These are phyloP conservation scores for Macrotis lagotis DNA, from an alignment of 2,113 vertebrate species.

Conservation along the genomic window DNA sequence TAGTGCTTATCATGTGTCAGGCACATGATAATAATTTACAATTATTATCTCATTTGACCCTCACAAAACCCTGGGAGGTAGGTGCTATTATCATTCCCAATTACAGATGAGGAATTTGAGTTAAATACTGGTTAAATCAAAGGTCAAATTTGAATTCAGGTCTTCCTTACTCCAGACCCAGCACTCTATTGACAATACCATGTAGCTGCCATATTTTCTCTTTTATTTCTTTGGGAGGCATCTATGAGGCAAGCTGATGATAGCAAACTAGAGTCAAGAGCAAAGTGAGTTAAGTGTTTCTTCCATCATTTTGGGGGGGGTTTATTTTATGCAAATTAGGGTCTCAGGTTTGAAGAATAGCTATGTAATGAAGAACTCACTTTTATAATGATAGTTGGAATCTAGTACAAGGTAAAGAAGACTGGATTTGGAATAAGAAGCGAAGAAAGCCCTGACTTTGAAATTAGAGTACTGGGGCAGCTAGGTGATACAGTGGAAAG, in stretches of 20 bases:
- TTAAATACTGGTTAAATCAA: not conserved
- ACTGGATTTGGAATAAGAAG: not conserved
- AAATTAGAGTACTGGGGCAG: too few species aligned
- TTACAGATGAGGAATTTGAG: not conserved
- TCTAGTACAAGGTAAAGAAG: not conserved
- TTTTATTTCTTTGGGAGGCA: constrained; percentile 53
- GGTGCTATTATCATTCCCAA: not conserved
- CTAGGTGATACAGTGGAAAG: too few species aligned
- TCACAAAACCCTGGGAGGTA: not conserved
- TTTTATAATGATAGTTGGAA: constrained; percentile 49
- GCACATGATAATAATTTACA: not conserved
- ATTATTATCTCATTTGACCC: not conserved
- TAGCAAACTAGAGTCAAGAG: constrained; percentile 61
- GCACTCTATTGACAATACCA: not conserved
- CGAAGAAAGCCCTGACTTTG: not conserved
- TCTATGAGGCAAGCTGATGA: constrained; percentile 16
- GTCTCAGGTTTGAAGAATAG: constrained; percentile 44
- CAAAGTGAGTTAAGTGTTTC: constrained; percentile 61
- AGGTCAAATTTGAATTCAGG: not conserved
- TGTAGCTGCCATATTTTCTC: not conserved
- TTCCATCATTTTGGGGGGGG: constrained; percentile 44
- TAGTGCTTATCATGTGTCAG: not conserved
- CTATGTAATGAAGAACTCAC: constrained; percentile 25
- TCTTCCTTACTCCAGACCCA: not conserved
- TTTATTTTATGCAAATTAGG: constrained; percentile 53